phyloP scores from a whole-genome alignment of 2,888 invertebrate species.

The Drosophila hamatofila region DNA sequence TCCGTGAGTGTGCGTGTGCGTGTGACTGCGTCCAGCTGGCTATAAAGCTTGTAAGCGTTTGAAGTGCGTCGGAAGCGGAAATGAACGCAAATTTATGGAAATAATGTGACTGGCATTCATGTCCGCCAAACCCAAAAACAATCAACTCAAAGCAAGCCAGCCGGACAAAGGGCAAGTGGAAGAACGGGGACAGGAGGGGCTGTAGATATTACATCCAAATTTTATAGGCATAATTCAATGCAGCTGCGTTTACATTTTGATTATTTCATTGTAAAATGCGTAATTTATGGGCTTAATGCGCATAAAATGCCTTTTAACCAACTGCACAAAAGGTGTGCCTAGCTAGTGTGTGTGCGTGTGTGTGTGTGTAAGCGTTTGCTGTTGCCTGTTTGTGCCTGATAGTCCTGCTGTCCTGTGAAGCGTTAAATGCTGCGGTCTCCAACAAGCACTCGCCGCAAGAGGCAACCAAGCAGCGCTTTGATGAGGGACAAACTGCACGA shows the following conservation, averaged over 20 bases:
- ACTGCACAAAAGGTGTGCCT: slow-evolving; percentile 59
- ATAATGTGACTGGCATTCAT: slow-evolving; percentile 63
- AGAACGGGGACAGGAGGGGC: fast-evolving
- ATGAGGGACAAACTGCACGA: slow-evolving; percentile 64
- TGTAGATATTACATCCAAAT: slow-evolving; percentile 36
- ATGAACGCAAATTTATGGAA: slow-evolving; percentile 79
- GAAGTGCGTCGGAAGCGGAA: slow-evolving; percentile 73
- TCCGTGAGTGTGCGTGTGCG: background rate
- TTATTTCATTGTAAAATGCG: slow-evolving; percentile 41
- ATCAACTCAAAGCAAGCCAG: slow-evolving; percentile 37
- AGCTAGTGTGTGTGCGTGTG: background rate
- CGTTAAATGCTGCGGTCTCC: slow-evolving; percentile 71
- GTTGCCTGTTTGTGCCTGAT: slow-evolving; percentile 11
- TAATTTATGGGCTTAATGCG: slow-evolving; percentile 73
- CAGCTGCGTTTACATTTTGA: slow-evolving; percentile 55
- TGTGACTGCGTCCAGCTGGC: slow-evolving; percentile 18
- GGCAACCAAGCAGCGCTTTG: slow-evolving; percentile 49
- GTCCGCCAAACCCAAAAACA: slow-evolving; percentile 45
- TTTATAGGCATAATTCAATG: slow-evolving; percentile 65
- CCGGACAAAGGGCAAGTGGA: background rate
- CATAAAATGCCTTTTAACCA: slow-evolving; percentile 74
- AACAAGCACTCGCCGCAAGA: slow-evolving; percentile 35
- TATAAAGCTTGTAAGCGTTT: slow-evolving; percentile 41
- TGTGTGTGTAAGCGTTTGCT: background rate
- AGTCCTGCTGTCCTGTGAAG: slow-evolving; percentile 41